These are phyloP conservation scores for Amphibalanus amphitrite DNA, from an alignment of 1,140 invertebrate genomes.

Conservation along the genomic window DNA sequence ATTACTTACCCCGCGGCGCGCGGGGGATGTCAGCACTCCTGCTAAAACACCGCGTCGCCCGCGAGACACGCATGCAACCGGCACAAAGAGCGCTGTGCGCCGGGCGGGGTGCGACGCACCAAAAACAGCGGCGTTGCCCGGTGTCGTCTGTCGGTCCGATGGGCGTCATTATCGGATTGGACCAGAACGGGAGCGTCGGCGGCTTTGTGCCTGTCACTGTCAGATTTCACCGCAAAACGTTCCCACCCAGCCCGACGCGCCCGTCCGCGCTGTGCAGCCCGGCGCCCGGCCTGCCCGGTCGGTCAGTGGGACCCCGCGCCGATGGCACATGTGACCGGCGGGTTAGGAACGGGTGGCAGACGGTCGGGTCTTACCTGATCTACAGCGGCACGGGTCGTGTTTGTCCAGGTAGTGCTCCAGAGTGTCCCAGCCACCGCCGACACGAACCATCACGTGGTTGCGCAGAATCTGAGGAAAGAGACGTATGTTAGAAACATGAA, in stretches of 20 bases:
- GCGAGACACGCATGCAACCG: not conserved
- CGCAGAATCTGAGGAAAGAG: slow-evolving; percentile 53
- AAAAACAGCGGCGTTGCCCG: not conserved
- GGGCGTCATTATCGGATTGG: not conserved
- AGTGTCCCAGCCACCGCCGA: slow-evolving; percentile 94
- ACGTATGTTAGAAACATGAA: too few species aligned
- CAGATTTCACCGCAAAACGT: not conserved
- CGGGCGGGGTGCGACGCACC: too few species aligned
- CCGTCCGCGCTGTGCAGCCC: too few species aligned
- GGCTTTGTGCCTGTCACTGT: not conserved
- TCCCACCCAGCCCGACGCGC: not conserved
- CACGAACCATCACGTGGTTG: slow-evolving; percentile 93
- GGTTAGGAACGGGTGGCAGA: too few species aligned
- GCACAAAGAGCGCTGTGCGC: not conserved
- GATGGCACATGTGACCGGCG: too few species aligned
- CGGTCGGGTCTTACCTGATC: slow-evolving; percentile 32
- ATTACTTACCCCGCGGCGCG: too few species aligned
- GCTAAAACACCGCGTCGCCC: too few species aligned
- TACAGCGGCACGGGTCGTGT: slow-evolving; percentile 87
- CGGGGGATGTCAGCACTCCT: too few species aligned
- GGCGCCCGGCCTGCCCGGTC: too few species aligned
- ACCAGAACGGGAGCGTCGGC: not conserved
- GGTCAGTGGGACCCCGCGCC: too few species aligned
- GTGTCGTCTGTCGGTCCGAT: not conserved
- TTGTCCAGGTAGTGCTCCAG: slow-evolving; percentile 88